phyloP scores from a whole-genome alignment of 1,140 invertebrate species.

The Leptinotarsa undecemlineata region DNA sequence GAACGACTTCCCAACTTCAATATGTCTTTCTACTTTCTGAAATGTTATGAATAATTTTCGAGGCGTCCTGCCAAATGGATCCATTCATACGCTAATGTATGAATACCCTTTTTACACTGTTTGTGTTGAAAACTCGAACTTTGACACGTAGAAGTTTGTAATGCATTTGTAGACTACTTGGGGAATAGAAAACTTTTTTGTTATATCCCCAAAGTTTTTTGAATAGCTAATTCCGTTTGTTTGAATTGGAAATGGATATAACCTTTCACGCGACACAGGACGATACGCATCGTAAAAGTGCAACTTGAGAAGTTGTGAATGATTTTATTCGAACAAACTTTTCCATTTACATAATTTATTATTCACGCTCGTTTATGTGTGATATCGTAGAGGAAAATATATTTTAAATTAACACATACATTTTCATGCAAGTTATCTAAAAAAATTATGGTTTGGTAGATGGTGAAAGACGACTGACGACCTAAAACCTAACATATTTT shows the following conservation, averaged over 20 bases:
- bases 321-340: no score
- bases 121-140: slow-evolving; percentile 19
- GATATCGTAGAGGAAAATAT: no score
- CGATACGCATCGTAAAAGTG: not conserved
- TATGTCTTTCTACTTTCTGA: not conserved
- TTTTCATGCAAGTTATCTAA: no score
- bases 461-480: no score
- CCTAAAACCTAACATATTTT: no score
- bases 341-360: no score
- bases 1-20: slow-evolving; percentile 2
- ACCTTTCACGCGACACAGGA: not conserved
- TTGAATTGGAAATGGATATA: not conserved
- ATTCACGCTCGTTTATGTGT: no score
- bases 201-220: not conserved
- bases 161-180: slow-evolving; percentile 10
- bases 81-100: slow-evolving; percentile 28
- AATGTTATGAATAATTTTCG: slow-evolving; percentile 26
- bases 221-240: not conserved
- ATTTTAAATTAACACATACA: no score
- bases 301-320: no score
- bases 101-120: slow-evolving; percentile 20
- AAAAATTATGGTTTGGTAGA: no score
- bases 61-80: slow-evolving; percentile 21
- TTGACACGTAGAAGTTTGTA: slow-evolving; percentile 20
- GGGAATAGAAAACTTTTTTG: not conserved